Conservation (phyloP, 2,888 invertebrate species). For the Steromphala cineraria region DNA sequence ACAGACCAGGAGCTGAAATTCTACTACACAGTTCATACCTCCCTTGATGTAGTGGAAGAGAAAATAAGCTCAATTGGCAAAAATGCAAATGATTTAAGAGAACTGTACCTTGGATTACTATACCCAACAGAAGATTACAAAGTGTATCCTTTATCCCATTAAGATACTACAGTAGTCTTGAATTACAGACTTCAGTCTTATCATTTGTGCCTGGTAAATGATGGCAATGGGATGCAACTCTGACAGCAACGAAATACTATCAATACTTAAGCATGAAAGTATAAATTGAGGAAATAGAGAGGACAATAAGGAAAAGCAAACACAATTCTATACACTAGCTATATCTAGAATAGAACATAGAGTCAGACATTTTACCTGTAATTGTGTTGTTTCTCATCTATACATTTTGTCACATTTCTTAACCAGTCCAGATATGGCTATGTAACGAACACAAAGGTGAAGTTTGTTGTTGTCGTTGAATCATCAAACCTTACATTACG, state of each 20-base stretch:
- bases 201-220: no score
- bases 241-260: no score
- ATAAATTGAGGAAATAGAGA: no score
- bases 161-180: background rate
- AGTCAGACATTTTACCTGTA: no score
- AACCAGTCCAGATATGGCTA: constrained; percentile 82
- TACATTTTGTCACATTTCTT: constrained; percentile 74
- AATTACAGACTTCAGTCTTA: no score
- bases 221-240: no score
- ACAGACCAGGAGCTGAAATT: constrained; percentile 90
- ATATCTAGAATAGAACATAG: no score
- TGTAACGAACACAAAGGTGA: constrained; percentile 97
- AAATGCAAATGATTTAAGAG: constrained; percentile 82
- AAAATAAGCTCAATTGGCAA: constrained; percentile 80
- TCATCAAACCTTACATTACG: constrained; percentile 90
- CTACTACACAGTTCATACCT: constrained; percentile 94
- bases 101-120: constrained; percentile 91
- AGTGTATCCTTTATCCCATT: constrained; percentile 82
- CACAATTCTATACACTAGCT: no score
- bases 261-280: no score
- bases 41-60: constrained; percentile 92
- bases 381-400: no score
- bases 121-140: constrained; percentile 97
- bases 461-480: constrained; percentile 94
- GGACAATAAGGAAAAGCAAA: no score